Evolutionary conservation across 2,797 vertebrate genomes (phyloP).

Genomic region (Perodicticus potto): DNA sequence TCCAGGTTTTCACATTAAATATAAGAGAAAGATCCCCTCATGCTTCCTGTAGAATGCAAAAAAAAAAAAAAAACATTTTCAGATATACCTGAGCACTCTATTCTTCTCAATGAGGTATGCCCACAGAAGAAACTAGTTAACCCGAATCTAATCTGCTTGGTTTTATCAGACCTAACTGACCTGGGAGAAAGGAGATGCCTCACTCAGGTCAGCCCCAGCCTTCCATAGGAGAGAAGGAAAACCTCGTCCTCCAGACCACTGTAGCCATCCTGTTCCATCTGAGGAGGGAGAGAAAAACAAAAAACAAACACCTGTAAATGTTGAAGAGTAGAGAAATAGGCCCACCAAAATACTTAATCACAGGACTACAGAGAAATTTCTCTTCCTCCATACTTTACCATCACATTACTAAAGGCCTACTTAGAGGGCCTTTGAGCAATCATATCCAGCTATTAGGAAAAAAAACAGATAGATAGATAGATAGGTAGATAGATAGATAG

Average conservation of each 20-base stretch:
- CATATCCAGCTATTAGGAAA: neutral
- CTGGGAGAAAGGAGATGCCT: neutral
- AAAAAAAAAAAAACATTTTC: neutral
- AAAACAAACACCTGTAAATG: neutral
- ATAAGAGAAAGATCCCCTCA: accelerated
- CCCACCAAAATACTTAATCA: neutral
- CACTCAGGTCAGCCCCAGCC: neutral
- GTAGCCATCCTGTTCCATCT: neutral
- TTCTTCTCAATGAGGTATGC: neutral
- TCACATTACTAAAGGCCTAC: neutral
- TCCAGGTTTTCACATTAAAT: neutral
- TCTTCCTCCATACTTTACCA: neutral
- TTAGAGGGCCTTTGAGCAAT: neutral
- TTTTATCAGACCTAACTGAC: neutral
- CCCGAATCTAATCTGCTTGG: neutral
- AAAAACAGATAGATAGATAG: neutral
- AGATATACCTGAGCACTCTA: neutral
- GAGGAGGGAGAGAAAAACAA: neutral
- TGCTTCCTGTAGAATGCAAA: neutral
- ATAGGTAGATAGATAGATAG: no score
- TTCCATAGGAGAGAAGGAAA: neutral
- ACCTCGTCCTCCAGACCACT: neutral
- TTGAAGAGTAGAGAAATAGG: neutral
- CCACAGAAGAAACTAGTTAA: neutral
- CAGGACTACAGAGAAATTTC: no score